Evolutionary conservation across 2,888 invertebrate genomes (phyloP).

Genomic region (Elaeidobius kamerunicus): DNA sequence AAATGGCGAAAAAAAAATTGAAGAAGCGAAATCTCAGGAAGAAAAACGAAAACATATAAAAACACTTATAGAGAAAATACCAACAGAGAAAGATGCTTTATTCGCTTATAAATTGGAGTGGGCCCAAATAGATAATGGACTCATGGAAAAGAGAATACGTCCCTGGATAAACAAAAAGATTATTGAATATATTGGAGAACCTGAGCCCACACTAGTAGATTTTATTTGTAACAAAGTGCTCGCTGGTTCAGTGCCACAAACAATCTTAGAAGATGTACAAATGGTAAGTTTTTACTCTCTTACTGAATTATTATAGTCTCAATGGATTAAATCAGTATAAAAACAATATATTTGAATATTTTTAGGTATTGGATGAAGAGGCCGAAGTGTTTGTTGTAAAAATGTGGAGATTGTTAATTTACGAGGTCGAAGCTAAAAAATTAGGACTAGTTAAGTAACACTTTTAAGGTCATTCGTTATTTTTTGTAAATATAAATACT

Average conservation of each 20-base stretch:
- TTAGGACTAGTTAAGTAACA: slow-evolving; percentile 79
- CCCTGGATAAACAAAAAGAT: slow-evolving; percentile 99
- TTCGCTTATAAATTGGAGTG: slow-evolving; percentile 95
- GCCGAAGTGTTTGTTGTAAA: slow-evolving; percentile 99
- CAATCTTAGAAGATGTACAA: slow-evolving; percentile 96
- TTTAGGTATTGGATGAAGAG: slow-evolving; percentile 96
- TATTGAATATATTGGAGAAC: slow-evolving; percentile 98
- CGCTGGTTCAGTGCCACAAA: slow-evolving; percentile 88
- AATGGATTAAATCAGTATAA: slow-evolving; percentile 24
- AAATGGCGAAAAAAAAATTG: slow-evolving; percentile 49
- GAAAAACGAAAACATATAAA: slow-evolving; percentile 97
- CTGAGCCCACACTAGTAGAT: slow-evolving; percentile 96
- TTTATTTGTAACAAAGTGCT: slow-evolving; percentile 98
- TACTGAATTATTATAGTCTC: no score
- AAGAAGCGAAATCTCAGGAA: slow-evolving; percentile 75
- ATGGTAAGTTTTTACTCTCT: slow-evolving; percentile 66
- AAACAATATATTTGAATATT: slow-evolving; percentile 25
- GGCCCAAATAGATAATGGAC: slow-evolving; percentile 66
- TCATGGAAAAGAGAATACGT: slow-evolving; percentile 94
- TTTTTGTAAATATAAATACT: slow-evolving; percentile 12
- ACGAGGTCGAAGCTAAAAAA: slow-evolving; percentile 99
- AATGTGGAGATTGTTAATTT: slow-evolving; percentile 99
- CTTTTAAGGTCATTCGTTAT: not conserved
- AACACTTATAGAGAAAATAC: slow-evolving; percentile 96
- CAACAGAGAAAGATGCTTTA: slow-evolving; percentile 93